Conservation (phyloP, 2,797 vertebrate genomes). For the Leptoclinus maculatus region DNA sequence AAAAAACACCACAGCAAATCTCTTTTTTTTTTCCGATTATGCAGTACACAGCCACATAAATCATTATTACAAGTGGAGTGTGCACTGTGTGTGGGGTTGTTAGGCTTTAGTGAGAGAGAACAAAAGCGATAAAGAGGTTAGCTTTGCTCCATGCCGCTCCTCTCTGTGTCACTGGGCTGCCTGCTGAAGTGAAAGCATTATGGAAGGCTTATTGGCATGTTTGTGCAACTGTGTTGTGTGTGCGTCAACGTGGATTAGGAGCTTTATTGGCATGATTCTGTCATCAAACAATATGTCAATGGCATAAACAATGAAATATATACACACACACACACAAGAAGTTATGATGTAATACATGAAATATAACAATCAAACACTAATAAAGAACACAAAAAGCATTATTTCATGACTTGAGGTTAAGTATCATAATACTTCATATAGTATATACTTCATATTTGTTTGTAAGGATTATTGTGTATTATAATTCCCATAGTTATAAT, state of each 20-base stretch:
- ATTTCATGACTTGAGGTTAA: neutral
- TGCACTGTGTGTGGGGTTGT: neutral
- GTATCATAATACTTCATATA: neutral
- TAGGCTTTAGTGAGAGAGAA: constrained; percentile 25
- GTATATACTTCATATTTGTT: too few relatives aligned
- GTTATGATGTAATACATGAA: neutral
- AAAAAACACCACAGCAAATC: constrained; percentile 4
- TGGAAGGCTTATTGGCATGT: constrained; percentile 17
- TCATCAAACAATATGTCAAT: neutral
- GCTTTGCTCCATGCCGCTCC: constrained; percentile 28
- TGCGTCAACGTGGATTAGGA: constrained; percentile 29
- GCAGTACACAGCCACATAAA: constrained; percentile 28
- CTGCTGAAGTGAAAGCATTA: constrained; percentile 17
- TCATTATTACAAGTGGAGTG: constrained; percentile 18
- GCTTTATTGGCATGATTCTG: neutral
- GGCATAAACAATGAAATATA: neutral
- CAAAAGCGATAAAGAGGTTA: constrained; percentile 9
- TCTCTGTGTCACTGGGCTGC: constrained; percentile 7
- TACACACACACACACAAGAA: neutral
- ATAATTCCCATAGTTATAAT: too few relatives aligned
- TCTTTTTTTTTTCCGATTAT: constrained; percentile 26
- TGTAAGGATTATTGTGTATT: too few relatives aligned
- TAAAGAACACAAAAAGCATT: neutral
- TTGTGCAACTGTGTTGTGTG: constrained; percentile 15
- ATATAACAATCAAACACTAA: neutral